These are phyloP conservation scores for Pseudochaenichthys georgianus DNA, from an alignment of 2,797 vertebrate species.

Conservation along the genomic window DNA sequence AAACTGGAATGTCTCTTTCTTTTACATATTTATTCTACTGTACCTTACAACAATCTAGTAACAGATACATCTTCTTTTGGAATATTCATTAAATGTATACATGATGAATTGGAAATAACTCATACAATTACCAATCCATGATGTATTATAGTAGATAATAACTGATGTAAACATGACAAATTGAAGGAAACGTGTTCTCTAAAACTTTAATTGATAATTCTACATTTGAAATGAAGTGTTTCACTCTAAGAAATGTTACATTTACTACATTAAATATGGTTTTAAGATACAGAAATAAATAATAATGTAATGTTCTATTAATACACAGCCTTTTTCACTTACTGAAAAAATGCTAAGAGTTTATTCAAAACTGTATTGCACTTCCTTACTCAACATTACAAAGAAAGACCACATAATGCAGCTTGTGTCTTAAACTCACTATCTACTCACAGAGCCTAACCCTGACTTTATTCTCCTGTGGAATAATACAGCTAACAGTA, in stretches of 20 bases:
- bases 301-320: not conserved
- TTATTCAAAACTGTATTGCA: not conserved
- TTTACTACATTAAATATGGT: too few relatives aligned
- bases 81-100: not conserved
- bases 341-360: too few relatives aligned
- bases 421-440: not conserved
- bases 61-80: too few relatives aligned
- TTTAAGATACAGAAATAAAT: not conserved
- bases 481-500: not conserved
- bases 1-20: too few relatives aligned
- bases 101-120: not conserved
- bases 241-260: not conserved
- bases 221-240: not conserved
- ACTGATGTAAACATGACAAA: not conserved
- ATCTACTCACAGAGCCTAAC: not conserved
- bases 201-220: not conserved
- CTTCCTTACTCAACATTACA: slow-evolving; percentile 7
- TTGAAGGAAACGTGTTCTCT: not conserved
- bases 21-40: too few relatives aligned
- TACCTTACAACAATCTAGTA: too few relatives aligned
- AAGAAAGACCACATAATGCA: not conserved
- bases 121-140: too few relatives aligned
- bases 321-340: not conserved
- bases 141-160: not conserved
- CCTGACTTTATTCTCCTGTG: too few relatives aligned